A percentile compares a stretch with the other conserved stretches of the same genome.
phyloP scores from a whole-genome alignment of 1,140 invertebrate species.

The Drosophila equinoxialis region DNA sequence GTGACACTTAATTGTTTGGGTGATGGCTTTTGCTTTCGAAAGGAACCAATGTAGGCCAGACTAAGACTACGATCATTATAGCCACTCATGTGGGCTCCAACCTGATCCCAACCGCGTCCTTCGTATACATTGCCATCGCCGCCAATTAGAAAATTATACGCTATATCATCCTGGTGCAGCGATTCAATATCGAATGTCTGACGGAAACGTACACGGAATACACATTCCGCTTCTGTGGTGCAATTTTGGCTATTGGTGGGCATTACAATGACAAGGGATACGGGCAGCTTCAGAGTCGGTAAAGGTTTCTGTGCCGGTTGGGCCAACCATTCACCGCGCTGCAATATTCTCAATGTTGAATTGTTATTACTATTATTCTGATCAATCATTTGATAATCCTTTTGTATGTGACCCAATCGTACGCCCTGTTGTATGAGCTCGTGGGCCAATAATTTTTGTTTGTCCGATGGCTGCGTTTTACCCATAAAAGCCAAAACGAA shows the following conservation, averaged over 20 bases:
- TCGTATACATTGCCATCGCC: conserved; percentile 87
- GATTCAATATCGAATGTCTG: conserved; percentile 91
- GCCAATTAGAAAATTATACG: conserved; percentile 87
- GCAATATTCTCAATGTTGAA: conserved; percentile 9
- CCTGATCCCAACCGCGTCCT: conserved; percentile 86
- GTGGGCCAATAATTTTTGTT: conserved; percentile 39
- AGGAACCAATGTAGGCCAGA: conserved; percentile 85
- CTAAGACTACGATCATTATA: conserved; percentile 86
- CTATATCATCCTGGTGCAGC: conserved; percentile 85
- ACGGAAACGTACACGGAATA: conserved; percentile 85
- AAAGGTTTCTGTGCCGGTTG: conserved; percentile 84
- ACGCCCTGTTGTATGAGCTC: conserved; percentile 85
- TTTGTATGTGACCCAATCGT: conserved; percentile 83
- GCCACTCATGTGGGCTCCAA: conserved; percentile 85
- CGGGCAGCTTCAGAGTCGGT: conserved; percentile 81
- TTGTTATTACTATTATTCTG: background rate
- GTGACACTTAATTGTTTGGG: conserved; percentile 85
- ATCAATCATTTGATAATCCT: conserved; percentile 86
- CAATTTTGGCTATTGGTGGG: conserved; percentile 85
- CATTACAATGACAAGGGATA: conserved; percentile 84
- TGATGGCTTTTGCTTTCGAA: conserved; percentile 83
- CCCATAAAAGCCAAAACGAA: conserved; percentile 57
- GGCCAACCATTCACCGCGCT: conserved; percentile 85
- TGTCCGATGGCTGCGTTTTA: conserved; percentile 14
- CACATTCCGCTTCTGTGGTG: conserved; percentile 84